Base-by-base conservation (phyloP, 2,113 vertebrate genomes). In the Dolichallabes microphthalmus region DNA sequence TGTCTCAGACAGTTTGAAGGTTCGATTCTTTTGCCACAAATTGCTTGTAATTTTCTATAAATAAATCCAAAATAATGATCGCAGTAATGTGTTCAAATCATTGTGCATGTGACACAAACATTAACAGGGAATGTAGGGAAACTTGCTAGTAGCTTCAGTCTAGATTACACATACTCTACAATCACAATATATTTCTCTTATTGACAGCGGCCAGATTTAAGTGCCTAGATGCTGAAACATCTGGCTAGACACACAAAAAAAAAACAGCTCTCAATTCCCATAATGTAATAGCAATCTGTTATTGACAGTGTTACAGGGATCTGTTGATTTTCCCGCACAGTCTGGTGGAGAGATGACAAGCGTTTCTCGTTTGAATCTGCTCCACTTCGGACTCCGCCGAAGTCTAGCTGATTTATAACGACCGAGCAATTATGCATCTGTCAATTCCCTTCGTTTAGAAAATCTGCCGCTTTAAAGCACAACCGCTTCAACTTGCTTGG, bases 341-440 rank as follows among this genome's bases (percentile, higher is more conserved):
- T 61, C 78, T 82, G 84, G 53, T 74, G 66, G 77, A 74, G 30
- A 81, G 55, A 80, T 85, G 78, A 86, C 85, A 81, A 74, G 68
- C 78, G 3, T 75, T 86, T 74, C 68, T 53, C 45, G 68, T 80
- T 53, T 60, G 81, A 73, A 75, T 32, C 80, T 32, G 50, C 52
- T 82, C 22, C 66, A 82, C 81, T 57, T 71, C 22, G 58, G 68
- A 86, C 66, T 63, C 19, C 45, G 35, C 25, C 2, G 53, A 81
- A 64, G 78, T 32, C 55, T 27, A 63, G 66, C 61, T 74, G 57
- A 69, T 69, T 69, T 64, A 55, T 74, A 81, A 82, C 30, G 22
- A 64, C 85, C 66, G 20, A 64, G 30, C 75, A 79, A 69, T 82
- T 80, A 79, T 58, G 52, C 79, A 52, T 75, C 79, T 71, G 58